A percentile compares a stretch with the other conserved stretches of the same genome.
Evolutionary conservation across 1,140 invertebrate genomes (phyloP).

Genomic region (Hycleus phaleratus): DNA sequence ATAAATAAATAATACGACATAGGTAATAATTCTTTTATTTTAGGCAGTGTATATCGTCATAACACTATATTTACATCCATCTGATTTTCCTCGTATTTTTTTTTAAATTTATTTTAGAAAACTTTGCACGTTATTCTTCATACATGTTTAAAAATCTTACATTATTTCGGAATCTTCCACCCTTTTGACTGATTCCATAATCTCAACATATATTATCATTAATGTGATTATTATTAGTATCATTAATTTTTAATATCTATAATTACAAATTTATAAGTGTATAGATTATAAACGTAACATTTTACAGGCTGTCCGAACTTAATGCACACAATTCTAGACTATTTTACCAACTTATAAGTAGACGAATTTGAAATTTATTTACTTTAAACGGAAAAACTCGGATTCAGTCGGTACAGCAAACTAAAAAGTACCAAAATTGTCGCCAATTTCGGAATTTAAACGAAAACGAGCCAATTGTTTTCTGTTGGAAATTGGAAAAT

Average conservation of each 20-base stretch:
- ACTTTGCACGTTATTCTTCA: conserved; percentile 23
- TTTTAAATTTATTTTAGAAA: conserved; percentile 19
- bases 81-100: conserved; percentile 21
- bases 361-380: too few relatives aligned
- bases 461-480: too few relatives aligned
- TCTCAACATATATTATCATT: conserved; percentile 9
- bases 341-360: too few relatives aligned
- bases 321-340: too few relatives aligned
- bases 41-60: conserved; percentile 41
- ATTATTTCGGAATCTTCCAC: conserved; percentile 20
- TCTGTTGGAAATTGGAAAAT: too few relatives aligned
- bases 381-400: too few relatives aligned
- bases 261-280: conserved; percentile 8
- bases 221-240: neutral
- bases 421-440: too few relatives aligned
- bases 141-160: conserved; percentile 15
- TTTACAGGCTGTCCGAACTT: neutral
- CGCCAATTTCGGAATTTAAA: too few relatives aligned
- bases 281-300: conserved; percentile 8
- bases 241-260: conserved; percentile 4
- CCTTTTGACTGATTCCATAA: conserved; percentile 5
- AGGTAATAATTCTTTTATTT: conserved; percentile 41
- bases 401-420: too few relatives aligned
- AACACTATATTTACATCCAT: conserved; percentile 42
- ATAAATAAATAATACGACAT: conserved; percentile 12